These are phyloP conservation scores for Fabriciana adippe DNA, from an alignment of 2,888 invertebrate genomes.

Conservation along the genomic window DNA sequence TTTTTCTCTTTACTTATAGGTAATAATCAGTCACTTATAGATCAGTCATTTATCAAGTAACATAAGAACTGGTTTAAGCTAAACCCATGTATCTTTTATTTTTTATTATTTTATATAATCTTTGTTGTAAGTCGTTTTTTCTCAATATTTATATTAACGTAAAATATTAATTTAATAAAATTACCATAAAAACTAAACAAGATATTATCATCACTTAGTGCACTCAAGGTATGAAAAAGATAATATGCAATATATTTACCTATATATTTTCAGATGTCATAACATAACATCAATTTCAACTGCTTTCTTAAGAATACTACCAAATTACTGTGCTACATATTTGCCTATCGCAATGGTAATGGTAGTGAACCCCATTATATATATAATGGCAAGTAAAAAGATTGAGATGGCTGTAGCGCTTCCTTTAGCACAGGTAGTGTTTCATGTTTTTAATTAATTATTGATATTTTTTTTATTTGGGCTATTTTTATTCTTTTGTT, in stretches of 20 bases:
- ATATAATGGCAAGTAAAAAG: slow-evolving; percentile 84
- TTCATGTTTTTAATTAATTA: neutral
- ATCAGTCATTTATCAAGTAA: no score
- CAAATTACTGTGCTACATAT: slow-evolving; percentile 90
- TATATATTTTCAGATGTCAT: slow-evolving; percentile 85
- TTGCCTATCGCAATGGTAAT: slow-evolving; percentile 88
- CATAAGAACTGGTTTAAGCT: no score
- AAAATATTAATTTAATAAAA: no score
- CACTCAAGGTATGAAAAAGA: neutral
- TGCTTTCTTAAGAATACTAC: slow-evolving; percentile 82
- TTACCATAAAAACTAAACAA: no score
- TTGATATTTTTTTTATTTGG: neutral
- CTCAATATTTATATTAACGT: no score
- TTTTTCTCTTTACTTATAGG: no score
- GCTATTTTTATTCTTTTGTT: no score
- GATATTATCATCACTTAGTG: no score
- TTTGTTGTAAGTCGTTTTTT: no score
- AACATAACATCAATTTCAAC: slow-evolving; percentile 82
- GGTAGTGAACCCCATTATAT: slow-evolving; percentile 89
- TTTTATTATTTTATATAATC: no score
- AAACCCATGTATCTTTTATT: no score
- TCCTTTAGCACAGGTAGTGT: slow-evolving; percentile 73
- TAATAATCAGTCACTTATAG: no score
- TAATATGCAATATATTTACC: neutral
- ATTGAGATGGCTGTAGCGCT: slow-evolving; percentile 83